Base-by-base conservation (phyloP, 2,113 vertebrate species). In the Dasyurus viverrinus region DNA sequence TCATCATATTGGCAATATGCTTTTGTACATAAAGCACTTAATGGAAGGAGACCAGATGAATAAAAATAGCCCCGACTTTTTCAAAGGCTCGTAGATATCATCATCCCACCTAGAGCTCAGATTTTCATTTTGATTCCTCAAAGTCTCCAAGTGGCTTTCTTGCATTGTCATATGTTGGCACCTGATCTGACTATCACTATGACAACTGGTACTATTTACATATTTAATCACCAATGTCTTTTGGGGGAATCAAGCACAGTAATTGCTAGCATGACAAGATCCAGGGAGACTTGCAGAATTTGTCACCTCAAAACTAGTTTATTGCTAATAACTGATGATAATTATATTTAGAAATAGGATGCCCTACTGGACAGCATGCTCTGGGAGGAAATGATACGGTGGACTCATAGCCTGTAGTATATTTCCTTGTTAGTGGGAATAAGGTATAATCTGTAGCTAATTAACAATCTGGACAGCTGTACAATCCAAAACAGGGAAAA, bases 181-280 rank as follows among this genome's bases (percentile, higher is more conserved):
- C 30, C 0, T 14, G 11, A n/a, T 19, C 30, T n/a, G 36, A 36
- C 27, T n/a, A 14, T 93, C 92, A 42, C 16, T 68, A 89, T n/a
- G 0, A 23, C 23, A 42, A 48, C 57, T 7, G 54, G 93, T 91
- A 95, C 96, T 96, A 92, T 97, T 98, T 97, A 94, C 96, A 95
- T 94, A 91, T 60, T 42, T 93, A 96, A 94, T 91, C 96, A 96
- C 92, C 96, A 94, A 97, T 97, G 96, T 95, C 93, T 42, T 95
- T 93, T 96, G 95, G 93, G 96, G 92, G 68, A 91, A 76, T 89
- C 89, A 2, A 11, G 50, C 53, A 46, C 92, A 55, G 89, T 96
- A 92, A 94, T 92, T 84, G 25, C 91, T 92, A 93, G 95, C 92
- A 96, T 96, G 96, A 96, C 95, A 96, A 96, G 90, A 89, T 90